Base-by-base conservation (phyloP, 2,797 vertebrate species). In the Falco biarmicus region DNA sequence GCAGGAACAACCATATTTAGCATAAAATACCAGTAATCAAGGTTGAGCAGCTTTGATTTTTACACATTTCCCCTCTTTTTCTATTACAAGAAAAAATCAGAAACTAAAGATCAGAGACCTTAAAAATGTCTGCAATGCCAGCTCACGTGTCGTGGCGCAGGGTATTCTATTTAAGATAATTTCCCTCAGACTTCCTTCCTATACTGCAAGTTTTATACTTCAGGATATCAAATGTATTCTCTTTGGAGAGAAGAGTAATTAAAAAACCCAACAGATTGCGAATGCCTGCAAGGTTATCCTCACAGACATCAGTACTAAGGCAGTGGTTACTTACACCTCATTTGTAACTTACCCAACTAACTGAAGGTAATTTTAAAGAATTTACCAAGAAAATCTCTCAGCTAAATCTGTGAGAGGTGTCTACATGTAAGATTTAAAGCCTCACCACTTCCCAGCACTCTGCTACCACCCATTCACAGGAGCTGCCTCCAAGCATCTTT, bases 11-110 rank as follows among this genome's bases (percentile, higher is more conserved):
- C 28, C 5, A 4, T 56, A 86, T 95, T 94, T 95, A 91, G 73
- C 83, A 91, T 69, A 80, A 95, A 96, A 93, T 83, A 84, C 69
- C 61, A 85, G 79, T 78, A 96, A 92, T 97, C 87, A 83, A 83
- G 76, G 91, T 80, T 74, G 41, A 93, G 51, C 65, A 95, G 88
- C 70, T 93, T 91, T 78, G 19, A 4, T 5, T 93, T 97, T 89
- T 74, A 80, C 57, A 88, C 9, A 56, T 57, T 88, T 73, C 28
- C 15, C 19, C 39, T 66, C 53, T 87, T 87, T 56, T 80, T 51
- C 50, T 76, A 31, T 47, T 66, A 43, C 60, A 90, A 89, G 57
- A 89, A 88, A 71, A 66, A 48, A n/a, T 32, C 53, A 81, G 57
- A 89, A 95, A 51, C 51, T 84, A 61, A 82, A 90, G n/a, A 91